These are phyloP conservation scores for Reinhardtius hippoglossoides DNA, from an alignment of 2,113 vertebrate species.

Conservation along the genomic window DNA sequence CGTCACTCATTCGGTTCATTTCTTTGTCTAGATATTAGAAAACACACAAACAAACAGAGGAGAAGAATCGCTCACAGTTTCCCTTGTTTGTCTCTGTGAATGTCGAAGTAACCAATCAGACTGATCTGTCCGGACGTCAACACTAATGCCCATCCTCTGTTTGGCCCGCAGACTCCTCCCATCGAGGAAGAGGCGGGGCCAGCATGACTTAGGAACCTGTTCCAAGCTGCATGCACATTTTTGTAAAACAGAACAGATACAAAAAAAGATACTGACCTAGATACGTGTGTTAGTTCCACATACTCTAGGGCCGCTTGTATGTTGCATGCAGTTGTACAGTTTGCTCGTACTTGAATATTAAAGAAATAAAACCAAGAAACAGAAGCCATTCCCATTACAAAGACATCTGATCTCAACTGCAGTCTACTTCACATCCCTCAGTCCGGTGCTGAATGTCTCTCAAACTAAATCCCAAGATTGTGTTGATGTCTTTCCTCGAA, in stretches of 20 bases:
- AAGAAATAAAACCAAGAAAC: slow-evolving; percentile 94
- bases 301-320: slow-evolving; percentile 95
- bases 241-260: slow-evolving; percentile 84
- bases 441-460: slow-evolving; percentile 94
- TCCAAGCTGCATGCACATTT: slow-evolving; percentile 98
- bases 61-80: slow-evolving; percentile 69
- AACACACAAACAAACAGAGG: slow-evolving; percentile 39
- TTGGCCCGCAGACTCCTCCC: slow-evolving; percentile 86
- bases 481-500: slow-evolving; percentile 79
- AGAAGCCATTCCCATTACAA: slow-evolving; percentile 96
- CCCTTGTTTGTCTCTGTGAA: slow-evolving; percentile 85
- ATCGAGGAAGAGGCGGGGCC: slow-evolving; percentile 67
- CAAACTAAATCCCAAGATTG: slow-evolving; percentile 72
- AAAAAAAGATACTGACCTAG: slow-evolving; percentile 88
- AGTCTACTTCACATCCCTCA: slow-evolving; percentile 83
- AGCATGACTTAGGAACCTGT: slow-evolving; percentile 93
- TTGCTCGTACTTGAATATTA: slow-evolving; percentile 97
- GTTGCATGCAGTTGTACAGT: slow-evolving; percentile 99
- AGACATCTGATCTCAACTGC: slow-evolving; percentile 87
- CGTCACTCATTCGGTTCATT: slow-evolving; percentile 55
- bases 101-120: slow-evolving; percentile 83
- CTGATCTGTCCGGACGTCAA: slow-evolving; percentile 79
- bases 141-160: slow-evolving; percentile 83
- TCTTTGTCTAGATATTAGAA: slow-evolving; percentile 78
- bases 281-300: slow-evolving; percentile 95